phyloP scores from a whole-genome alignment of 2,797 vertebrate genomes.

The Anguilla obscura region DNA sequence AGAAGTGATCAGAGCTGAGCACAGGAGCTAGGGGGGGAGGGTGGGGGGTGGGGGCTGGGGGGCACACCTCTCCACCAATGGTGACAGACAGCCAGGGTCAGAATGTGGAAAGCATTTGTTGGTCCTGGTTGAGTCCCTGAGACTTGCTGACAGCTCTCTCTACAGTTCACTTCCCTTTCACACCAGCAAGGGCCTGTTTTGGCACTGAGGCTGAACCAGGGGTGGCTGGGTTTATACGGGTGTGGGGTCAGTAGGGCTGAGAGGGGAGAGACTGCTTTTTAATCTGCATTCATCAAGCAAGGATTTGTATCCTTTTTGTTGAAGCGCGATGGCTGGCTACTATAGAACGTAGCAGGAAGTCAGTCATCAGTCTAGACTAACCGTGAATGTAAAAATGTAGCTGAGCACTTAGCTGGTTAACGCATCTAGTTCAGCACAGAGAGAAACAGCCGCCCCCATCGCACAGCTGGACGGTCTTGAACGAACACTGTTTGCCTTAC shows the following conservation, averaged over 20 bases:
- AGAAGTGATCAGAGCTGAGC: slow-evolving; percentile 46
- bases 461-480: slow-evolving; percentile 3
- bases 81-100: slow-evolving; percentile 79
- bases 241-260: neutral
- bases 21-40: neutral
- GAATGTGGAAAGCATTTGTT: slow-evolving; percentile 71
- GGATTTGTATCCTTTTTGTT: neutral
- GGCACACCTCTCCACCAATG: neutral
- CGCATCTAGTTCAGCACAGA: neutral
- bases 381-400: neutral
- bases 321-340: neutral
- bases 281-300: slow-evolving; percentile 23
- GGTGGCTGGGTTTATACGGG: neutral
- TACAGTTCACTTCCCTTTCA: slow-evolving; percentile 57
- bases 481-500: slow-evolving; percentile 23
- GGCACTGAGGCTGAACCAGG: slow-evolving; percentile 28
- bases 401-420: neutral
- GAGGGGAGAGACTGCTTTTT: slow-evolving; percentile 11
- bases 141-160: slow-evolving; percentile 80
- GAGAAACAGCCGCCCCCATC: neutral
- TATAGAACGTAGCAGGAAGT: neutral
- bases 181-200: slow-evolving; percentile 47
- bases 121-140: slow-evolving; percentile 66
- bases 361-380: neutral
- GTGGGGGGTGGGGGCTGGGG: neutral